Conservation (phyloP, 2,113 vertebrate species). For the Amblyornis subalaris region DNA sequence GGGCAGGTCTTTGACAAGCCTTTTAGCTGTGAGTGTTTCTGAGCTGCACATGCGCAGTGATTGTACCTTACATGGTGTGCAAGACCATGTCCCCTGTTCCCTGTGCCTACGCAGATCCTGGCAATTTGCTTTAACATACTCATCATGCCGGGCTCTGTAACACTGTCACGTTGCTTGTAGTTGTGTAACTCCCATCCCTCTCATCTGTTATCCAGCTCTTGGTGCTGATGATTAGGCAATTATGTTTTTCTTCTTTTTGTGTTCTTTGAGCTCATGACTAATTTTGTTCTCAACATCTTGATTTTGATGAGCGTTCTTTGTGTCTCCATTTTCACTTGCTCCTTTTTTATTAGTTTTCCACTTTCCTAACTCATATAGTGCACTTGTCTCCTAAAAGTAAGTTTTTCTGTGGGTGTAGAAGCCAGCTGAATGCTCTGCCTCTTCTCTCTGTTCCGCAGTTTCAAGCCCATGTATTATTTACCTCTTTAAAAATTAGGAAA, state of each 20-base stretch:
- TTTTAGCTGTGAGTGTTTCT: not conserved
- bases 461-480: not conserved
- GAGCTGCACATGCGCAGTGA: not conserved
- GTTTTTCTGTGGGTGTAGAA: not conserved
- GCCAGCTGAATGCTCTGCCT: not conserved
- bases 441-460: not conserved
- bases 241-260: not conserved
- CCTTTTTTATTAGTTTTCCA: not conserved
- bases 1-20: not conserved
- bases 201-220: not conserved
- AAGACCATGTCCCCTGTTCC: not conserved
- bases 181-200: not conserved
- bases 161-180: fast-evolving
- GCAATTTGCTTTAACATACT: not conserved
- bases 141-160: not conserved
- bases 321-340: not conserved
- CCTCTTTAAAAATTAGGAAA: not conserved
- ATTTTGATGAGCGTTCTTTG: not conserved
- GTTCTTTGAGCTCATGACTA: not conserved
- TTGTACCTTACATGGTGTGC: not conserved
- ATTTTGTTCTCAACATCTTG: not conserved
- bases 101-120: not conserved
- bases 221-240: not conserved
- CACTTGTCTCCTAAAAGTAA: not conserved
- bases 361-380: not conserved